Evolutionary conservation across 92 coral and sea anemone species (phyloP), one percentile per base, ranked within the genome.

Genomic region (Epizoanthus scotinus): DNA sequence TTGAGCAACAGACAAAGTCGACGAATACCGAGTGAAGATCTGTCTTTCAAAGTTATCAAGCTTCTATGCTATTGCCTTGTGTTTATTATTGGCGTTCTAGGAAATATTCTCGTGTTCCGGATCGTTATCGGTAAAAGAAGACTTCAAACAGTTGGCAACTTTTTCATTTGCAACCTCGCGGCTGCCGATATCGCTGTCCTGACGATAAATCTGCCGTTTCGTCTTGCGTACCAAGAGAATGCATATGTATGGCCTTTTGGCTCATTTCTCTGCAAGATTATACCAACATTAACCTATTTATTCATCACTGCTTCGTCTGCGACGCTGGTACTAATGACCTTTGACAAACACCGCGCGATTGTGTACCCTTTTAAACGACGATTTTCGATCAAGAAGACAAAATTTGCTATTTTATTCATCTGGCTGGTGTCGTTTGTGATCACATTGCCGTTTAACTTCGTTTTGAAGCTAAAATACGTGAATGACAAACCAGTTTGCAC

Each of bases 161-260:
- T 81, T 10, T 88, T 94, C 75, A 92, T 94, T 8, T 87, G 98
- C 61, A 94, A 94, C 69, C 64, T 94, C 10, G 98, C 98, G 3
- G 98, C 96, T 2, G 98, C 98, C 2, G 98, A 94, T 59, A 91
- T 94, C 7, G 98, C 98, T 2, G 89, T 94, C 2, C 75, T 94
- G 29, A 89, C 94, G 0, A 82, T 94, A 6, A 94, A 94, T 59
- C 85, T 94, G 59, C 98, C 98, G 13, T 85, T 91, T 82, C 91
- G 98, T 47, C 78, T 94, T 68, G 98, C 92, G 6, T 94, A 94
- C 78, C 98, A 94, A 68, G 98, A 94, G 73, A 91, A 94, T 65
- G 71, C 91, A 8, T 94, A 94, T 84, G 79, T 85, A 0, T 94
- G 96, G 98, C 98, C 98, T 8, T 94, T 94, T 83, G 98, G 98